These are phyloP conservation scores for Cyaniris semiargus DNA, from an alignment of 2,888 invertebrate genomes.

Conservation along the genomic window DNA sequence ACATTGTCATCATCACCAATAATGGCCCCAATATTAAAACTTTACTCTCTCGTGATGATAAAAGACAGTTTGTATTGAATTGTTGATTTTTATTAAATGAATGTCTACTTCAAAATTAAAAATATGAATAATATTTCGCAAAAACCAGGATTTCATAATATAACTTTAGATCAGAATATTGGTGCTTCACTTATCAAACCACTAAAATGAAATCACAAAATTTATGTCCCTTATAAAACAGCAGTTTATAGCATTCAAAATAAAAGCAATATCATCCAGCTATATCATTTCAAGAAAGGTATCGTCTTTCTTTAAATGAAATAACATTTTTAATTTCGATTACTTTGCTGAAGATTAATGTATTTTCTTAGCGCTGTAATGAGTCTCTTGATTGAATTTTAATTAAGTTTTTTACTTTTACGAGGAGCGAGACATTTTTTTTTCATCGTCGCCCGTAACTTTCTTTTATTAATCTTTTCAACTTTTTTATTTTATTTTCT, in stretches of 20 bases:
- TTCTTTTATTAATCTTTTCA: slow-evolving; percentile 35
- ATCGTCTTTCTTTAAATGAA: slow-evolving; percentile 31
- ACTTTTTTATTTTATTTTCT: slow-evolving; percentile 10
- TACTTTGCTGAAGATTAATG: slow-evolving; percentile 40
- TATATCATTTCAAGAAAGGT: slow-evolving; percentile 13
- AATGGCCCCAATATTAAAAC: no score
- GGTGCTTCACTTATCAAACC: not conserved
- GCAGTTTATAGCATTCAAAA: not conserved
- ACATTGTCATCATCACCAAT: not conserved
- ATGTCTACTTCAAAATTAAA: not conserved
- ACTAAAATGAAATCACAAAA: not conserved
- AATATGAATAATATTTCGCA: not conserved
- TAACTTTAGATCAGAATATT: not conserved
- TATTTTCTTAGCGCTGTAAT: slow-evolving; percentile 42
- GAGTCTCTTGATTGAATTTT: slow-evolving; percentile 53
- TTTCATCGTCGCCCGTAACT: slow-evolving; percentile 36
- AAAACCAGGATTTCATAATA: not conserved
- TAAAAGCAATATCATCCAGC: slow-evolving; percentile 4
- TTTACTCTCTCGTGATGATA: not conserved
- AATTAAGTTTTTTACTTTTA: slow-evolving; percentile 48
- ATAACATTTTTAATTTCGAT: slow-evolving; percentile 34
- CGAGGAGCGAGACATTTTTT: slow-evolving; percentile 37
- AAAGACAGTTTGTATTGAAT: no score
- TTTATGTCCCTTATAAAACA: not conserved
- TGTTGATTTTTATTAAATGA: not conserved